Evolutionary conservation across 2,888 invertebrate genomes (phyloP).

Genomic region (Agrotis puta): DNA sequence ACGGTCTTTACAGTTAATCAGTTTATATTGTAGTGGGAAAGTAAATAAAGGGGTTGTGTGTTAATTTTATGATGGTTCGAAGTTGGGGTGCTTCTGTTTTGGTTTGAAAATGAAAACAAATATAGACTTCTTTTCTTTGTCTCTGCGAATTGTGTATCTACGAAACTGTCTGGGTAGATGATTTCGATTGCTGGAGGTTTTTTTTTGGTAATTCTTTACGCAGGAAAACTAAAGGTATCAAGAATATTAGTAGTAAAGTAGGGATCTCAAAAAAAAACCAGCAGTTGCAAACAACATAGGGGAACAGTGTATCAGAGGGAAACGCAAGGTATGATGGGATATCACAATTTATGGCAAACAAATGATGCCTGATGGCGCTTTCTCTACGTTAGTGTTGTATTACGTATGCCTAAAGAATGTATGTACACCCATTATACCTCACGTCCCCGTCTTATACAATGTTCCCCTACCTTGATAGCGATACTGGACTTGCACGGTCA

Average conservation of each 20-base stretch:
- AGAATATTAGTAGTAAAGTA: not conserved
- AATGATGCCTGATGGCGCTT: too few species aligned
- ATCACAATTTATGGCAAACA: too few species aligned
- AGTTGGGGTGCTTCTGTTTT: conserved; percentile 29
- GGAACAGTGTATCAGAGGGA: too few species aligned
- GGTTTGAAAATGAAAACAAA: conserved; percentile 32
- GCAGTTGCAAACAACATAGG: too few species aligned
- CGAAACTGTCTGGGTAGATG: not conserved
- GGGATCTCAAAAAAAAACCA: not conserved
- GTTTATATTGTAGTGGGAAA: conserved; percentile 63
- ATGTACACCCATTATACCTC: too few species aligned
- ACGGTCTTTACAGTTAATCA: conserved; percentile 69
- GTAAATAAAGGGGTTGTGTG: conserved; percentile 67
- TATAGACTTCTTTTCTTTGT: not conserved
- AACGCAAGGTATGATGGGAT: too few species aligned
- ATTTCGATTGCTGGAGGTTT: not conserved
- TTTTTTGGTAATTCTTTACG: not conserved
- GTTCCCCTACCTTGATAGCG: too few species aligned
- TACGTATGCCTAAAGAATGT: too few species aligned
- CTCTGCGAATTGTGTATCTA: not conserved
- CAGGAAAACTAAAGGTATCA: too few species aligned
- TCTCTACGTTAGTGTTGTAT: too few species aligned
- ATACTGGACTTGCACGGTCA: too few species aligned
- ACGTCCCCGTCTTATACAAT: too few species aligned
- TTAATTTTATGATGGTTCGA: conserved; percentile 59